phyloP scores from a whole-genome alignment of 2,888 invertebrate genomes.

The Sicus ferrugineus region DNA sequence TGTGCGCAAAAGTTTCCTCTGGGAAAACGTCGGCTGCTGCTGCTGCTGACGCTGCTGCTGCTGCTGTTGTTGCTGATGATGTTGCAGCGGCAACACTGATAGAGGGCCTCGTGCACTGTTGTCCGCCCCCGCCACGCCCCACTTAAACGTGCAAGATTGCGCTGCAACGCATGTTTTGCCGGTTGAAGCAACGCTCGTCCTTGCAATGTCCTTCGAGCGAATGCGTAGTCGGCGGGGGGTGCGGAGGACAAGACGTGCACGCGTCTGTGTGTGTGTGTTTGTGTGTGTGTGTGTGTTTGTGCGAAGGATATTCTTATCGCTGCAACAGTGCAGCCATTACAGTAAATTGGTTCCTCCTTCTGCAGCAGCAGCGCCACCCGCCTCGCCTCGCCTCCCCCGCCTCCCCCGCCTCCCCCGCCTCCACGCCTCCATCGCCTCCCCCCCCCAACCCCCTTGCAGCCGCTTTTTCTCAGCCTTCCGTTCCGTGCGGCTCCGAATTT shows the following conservation, averaged over 20 bases:
- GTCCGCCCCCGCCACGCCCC: background rate
- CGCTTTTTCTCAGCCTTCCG: slow-evolving; percentile 4
- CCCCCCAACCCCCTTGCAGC: background rate
- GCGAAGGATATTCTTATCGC: slow-evolving; percentile 26
- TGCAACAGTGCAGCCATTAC: slow-evolving; percentile 28
- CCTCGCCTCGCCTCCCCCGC: background rate
- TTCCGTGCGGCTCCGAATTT: slow-evolving; percentile 28
- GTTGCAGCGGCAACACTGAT: too few relatives aligned
- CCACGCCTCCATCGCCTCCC: background rate
- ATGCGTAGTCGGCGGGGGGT: background rate
- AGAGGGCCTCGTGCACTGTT: background rate
- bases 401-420: background rate
- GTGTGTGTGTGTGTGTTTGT: slow-evolving; percentile 11
- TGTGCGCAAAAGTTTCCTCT: slow-evolving; percentile 31
- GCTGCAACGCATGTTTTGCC: slow-evolving; percentile 34
- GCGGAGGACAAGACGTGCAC: background rate
- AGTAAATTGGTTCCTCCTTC: slow-evolving; percentile 39
- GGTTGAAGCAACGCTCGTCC: slow-evolving; percentile 41
- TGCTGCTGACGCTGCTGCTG: too few relatives aligned
- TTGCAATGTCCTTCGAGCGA: slow-evolving; percentile 47
- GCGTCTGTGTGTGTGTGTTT: slow-evolving; percentile 1
- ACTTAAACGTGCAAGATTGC: background rate
- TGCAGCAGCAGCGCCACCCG: background rate
- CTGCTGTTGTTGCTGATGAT: too few relatives aligned
- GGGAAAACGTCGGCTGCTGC: background rate